A percentile compares a stretch with the other conserved stretches of the same genome.
Conservation (phyloP, 2,888 invertebrate species). For the Pseudococcus longispinus region DNA sequence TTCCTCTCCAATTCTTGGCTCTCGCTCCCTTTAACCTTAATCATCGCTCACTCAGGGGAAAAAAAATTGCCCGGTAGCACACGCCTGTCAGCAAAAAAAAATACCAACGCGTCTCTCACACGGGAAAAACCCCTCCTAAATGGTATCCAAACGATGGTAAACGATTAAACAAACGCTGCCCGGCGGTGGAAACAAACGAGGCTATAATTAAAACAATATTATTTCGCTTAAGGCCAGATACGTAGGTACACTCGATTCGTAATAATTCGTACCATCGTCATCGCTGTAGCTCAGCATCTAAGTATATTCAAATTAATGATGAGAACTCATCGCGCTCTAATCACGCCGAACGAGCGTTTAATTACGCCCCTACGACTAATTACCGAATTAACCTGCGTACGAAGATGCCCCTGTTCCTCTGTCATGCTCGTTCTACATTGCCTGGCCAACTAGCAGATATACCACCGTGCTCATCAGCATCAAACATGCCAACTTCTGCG, state of each 20-base stretch:
- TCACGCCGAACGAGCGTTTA: conserved; percentile 7
- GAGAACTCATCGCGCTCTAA: conserved; percentile 31
- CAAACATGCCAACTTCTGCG: background rate
- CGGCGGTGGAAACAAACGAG: background rate
- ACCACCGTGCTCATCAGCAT: background rate
- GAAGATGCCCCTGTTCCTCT: background rate
- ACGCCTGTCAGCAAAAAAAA: background rate
- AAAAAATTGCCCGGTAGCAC: background rate
- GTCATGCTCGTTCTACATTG: background rate
- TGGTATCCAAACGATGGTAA: background rate
- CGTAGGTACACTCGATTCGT: background rate
- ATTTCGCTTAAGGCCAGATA: background rate
- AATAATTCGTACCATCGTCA: background rate
- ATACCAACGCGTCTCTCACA: background rate
- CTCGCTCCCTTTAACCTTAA: background rate
- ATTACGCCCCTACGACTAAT: background rate
- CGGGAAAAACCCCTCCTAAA: background rate
- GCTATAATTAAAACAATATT: conserved; percentile 35
- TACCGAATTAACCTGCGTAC: background rate
- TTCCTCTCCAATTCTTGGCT: background rate
- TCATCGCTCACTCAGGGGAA: background rate
- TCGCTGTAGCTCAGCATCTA: background rate
- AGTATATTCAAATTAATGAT: conserved; percentile 36
- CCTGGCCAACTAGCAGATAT: background rate
- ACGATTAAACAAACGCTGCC: conserved; percentile 7